These are phyloP conservation scores for Drosophila sproati DNA, from an alignment of 1,140 invertebrate genomes.

Conservation along the genomic window DNA sequence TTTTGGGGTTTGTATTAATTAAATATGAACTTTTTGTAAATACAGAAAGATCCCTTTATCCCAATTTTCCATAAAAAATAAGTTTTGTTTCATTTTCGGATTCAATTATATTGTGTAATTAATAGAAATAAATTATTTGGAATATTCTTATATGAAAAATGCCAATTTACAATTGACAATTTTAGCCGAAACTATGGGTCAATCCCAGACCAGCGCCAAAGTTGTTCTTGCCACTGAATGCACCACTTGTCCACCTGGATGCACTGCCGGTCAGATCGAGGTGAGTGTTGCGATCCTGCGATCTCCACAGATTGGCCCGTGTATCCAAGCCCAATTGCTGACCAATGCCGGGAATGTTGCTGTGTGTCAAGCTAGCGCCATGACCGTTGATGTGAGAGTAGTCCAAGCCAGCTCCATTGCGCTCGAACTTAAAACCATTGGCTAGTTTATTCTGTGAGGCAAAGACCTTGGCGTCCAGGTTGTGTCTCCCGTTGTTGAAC, in stretches of 20 bases:
- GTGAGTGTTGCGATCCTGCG: slow-evolving; percentile 69
- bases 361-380: slow-evolving; percentile 71
- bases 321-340: slow-evolving; percentile 65
- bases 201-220: slow-evolving; percentile 67
- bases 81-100: neutral
- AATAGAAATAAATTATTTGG: slow-evolving; percentile 33
- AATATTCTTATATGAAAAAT: slow-evolving; percentile 1
- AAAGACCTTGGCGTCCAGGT: slow-evolving; percentile 73
- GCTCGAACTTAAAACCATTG: slow-evolving; percentile 73
- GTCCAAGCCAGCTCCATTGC: slow-evolving; percentile 70
- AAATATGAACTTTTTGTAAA: too few species aligned
- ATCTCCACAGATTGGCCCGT: slow-evolving; percentile 74
- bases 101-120: slow-evolving; percentile 2
- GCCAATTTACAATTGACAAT: neutral
- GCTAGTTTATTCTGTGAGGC: slow-evolving; percentile 73
- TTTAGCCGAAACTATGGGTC: slow-evolving; percentile 66
- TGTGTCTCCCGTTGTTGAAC: slow-evolving; percentile 71
- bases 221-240: slow-evolving; percentile 58
- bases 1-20: too few species aligned
- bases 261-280: slow-evolving; percentile 65
- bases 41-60: too few species aligned
- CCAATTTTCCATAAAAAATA: too few species aligned
- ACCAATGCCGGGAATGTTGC: slow-evolving; percentile 76
- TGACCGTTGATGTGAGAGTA: slow-evolving; percentile 74
- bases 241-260: slow-evolving; percentile 71